These are phyloP conservation scores for Drosophila bunnanda DNA, from an alignment of 2,888 invertebrate genomes.

Conservation along the genomic window DNA sequence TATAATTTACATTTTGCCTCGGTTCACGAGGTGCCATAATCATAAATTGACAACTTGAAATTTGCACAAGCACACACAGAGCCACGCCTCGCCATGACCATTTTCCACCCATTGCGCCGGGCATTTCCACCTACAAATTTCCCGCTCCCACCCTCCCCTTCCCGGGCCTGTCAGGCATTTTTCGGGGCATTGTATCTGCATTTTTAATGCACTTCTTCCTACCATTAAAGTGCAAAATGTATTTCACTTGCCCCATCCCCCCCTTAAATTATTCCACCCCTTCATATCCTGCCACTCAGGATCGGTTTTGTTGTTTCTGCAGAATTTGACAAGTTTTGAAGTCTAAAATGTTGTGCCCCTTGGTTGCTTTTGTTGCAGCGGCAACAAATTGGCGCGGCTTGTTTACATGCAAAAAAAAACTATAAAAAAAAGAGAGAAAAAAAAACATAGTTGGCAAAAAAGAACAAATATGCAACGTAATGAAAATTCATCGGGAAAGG, in stretches of 20 bases:
- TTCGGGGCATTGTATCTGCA: slow-evolving; percentile 67
- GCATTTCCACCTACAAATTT: slow-evolving; percentile 10
- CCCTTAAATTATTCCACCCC: slow-evolving; percentile 41
- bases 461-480: slow-evolving; percentile 72
- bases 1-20: slow-evolving; percentile 79
- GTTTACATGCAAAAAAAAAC: slow-evolving; percentile 65
- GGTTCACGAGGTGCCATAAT: slow-evolving; percentile 81
- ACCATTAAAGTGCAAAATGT: slow-evolving; percentile 72
- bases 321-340: slow-evolving; percentile 63
- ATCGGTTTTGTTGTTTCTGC: slow-evolving; percentile 41
- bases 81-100: slow-evolving; percentile 11
- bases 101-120: slow-evolving; percentile 11
- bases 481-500: slow-evolving; percentile 71
- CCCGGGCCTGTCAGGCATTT: slow-evolving; percentile 34
- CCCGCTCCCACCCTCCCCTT: background rate
- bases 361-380: slow-evolving; percentile 27
- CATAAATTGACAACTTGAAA: slow-evolving; percentile 80
- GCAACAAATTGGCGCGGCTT: slow-evolving; percentile 67
- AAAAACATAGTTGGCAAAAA: slow-evolving; percentile 25
- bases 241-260: slow-evolving; percentile 30
- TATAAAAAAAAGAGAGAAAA: background rate
- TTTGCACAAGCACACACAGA: slow-evolving; percentile 63
- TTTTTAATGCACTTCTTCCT: slow-evolving; percentile 72
- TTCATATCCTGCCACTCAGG: slow-evolving; percentile 42
- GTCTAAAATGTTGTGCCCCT: slow-evolving; percentile 32